Percentiles rank a stretch among this genome's conserved stretches.
Evolutionary conservation across 2,797 vertebrate species (phyloP).

Genomic region (Diglossa cyanea): DNA sequence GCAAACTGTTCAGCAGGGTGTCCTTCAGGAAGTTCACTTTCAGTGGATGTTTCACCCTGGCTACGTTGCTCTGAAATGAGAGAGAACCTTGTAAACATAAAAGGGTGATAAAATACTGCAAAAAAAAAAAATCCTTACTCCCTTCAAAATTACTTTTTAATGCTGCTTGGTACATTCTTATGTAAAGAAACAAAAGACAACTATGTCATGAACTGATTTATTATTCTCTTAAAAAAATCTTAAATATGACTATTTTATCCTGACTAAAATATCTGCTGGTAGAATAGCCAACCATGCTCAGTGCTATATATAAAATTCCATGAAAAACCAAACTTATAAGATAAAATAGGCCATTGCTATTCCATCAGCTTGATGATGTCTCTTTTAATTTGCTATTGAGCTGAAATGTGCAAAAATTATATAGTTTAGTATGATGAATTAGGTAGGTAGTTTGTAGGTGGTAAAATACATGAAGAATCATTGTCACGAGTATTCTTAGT

Average conservation of each 20-base stretch:
- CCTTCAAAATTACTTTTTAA: not conserved
- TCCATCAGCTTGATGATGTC: not conserved
- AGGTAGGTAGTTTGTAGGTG: not conserved
- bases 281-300: not conserved
- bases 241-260: not conserved
- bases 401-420: not conserved
- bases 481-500: not conserved
- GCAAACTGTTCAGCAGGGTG: constrained; percentile 89
- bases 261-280: not conserved
- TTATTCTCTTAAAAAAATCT: not conserved
- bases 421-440: not conserved
- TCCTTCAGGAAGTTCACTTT: constrained; percentile 84
- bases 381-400: constrained; percentile 34
- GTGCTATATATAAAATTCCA: not conserved
- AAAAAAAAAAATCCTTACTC: not conserved
- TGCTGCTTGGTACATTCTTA: not conserved
- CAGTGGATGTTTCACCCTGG: constrained; percentile 66
- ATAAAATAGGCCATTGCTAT: not conserved
- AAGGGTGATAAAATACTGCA: not conserved
- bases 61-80: constrained; percentile 70
- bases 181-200: not conserved
- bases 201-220: not conserved
- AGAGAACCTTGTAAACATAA: not conserved
- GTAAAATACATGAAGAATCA: not conserved
- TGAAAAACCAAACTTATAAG: not conserved